A percentile compares a stretch with the other conserved stretches of the same genome.
phyloP scores from a whole-genome alignment of 2,797 vertebrate species.

The Myoxocephalus aenaeus region DNA sequence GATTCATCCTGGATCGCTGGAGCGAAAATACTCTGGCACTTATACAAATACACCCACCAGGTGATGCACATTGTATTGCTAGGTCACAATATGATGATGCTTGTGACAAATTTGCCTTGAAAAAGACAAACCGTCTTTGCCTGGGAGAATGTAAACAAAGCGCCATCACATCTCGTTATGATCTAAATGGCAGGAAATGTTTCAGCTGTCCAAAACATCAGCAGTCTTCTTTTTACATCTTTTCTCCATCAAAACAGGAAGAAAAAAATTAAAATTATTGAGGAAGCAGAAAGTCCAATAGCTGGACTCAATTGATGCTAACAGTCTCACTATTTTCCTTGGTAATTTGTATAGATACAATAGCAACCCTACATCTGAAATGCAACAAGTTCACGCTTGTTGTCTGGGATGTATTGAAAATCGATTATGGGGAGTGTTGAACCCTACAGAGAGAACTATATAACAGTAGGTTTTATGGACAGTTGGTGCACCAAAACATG shows the following conservation, averaged over 20 bases:
- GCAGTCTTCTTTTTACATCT: not conserved
- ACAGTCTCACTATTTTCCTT: not conserved
- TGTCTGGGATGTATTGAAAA: not conserved
- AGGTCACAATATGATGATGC: not conserved
- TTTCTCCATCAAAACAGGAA: not conserved
- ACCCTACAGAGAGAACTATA: not conserved
- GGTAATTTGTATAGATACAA: not conserved
- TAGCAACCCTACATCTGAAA: not conserved
- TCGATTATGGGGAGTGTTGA: not conserved
- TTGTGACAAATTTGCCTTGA: not conserved
- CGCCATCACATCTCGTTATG: not conserved
- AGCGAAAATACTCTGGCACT: not conserved
- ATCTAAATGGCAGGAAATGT: conserved; percentile 5
- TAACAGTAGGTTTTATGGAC: not conserved
- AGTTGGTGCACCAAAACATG: not conserved
- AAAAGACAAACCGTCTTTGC: not conserved
- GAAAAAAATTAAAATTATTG: not conserved
- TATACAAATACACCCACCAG: not conserved
- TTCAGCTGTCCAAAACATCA: not conserved
- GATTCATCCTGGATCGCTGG: not conserved
- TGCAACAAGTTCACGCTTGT: conserved; percentile 4
- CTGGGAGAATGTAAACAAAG: conserved; percentile 16
- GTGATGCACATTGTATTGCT: not conserved
- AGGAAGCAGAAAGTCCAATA: not conserved
- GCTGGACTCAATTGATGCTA: not conserved